Base-by-base conservation (phyloP, 2,113 vertebrate species). In the Epinephelus cyanopodus region DNA sequence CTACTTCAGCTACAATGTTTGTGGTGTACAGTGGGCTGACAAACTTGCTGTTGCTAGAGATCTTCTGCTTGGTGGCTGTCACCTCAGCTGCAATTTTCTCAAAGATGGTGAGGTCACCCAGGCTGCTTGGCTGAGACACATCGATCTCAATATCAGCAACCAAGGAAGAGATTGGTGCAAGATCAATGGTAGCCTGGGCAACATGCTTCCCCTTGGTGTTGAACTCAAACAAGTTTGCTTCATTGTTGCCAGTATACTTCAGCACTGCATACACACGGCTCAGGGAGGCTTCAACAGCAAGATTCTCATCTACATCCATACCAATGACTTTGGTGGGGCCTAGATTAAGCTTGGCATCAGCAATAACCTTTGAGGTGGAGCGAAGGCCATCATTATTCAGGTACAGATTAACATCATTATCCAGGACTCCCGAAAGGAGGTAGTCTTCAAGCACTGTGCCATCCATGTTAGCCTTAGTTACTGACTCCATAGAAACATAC, bases 11-110 rank as follows among this genome's bases (percentile, higher is more conserved):
- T 64, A 54, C 91, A 94, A 96, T 94, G 52, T 91, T 94, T 79
- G 89, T 92, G 74, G 93, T 97, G 90, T 97, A 98, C 37, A 98
- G 25, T 27, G 97, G 97, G 13, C 96, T 97, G 14, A 77, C 75
- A 79, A 97, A 85, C 82, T 93, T 94, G 50, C 93, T 85, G 68
- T 65, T 94, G 82, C 92, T 87, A 52, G 91, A 93, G 66, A 96
- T 83, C 79, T 96, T 97, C 92, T 98, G 97, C 52, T 92, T 95
- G 61, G 87, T 77, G 56, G 85, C 63, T 76, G 83, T 94, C 65
- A 96, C 69, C 64, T 94, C 95, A 77, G 96, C 83, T 70, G 72
- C 17, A 54, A 94, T 56, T 79, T 92, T 93, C 53, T 97, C 94
- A 65, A 85, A 94, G 83, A 97, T 6, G 75, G 82, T 86, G 73